Percentiles rank a stretch among this genome's conserved stretches.
phyloP scores from a whole-genome alignment of 2,888 invertebrate species.

The Drosophila putrida region DNA sequence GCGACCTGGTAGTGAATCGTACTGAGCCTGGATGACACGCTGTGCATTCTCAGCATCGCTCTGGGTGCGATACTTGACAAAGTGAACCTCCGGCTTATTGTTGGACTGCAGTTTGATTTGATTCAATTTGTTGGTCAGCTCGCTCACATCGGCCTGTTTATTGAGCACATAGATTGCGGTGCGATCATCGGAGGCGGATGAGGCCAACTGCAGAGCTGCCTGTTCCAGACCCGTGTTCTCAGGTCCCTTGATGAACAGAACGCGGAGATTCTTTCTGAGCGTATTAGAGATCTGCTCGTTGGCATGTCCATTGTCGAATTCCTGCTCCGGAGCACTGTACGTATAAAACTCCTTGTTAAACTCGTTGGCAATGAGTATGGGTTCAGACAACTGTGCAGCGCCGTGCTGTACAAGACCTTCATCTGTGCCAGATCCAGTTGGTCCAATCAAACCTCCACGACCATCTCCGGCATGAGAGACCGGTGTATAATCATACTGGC shows the following conservation, averaged over 20 bases:
- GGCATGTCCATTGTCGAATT: slow-evolving; percentile 65
- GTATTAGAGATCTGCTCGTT: slow-evolving; percentile 64
- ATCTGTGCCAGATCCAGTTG: neutral
- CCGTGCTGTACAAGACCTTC: slow-evolving; percentile 31
- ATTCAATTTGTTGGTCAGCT: slow-evolving; percentile 74
- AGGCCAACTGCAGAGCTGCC: slow-evolving; percentile 79
- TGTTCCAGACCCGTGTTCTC: slow-evolving; percentile 80
- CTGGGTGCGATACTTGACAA: slow-evolving; percentile 83
- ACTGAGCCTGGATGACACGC: slow-evolving; percentile 81
- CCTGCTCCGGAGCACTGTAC: slow-evolving; percentile 82
- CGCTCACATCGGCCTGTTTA: slow-evolving; percentile 80
- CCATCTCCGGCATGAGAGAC: slow-evolving; percentile 55
- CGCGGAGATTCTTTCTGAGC: slow-evolving; percentile 78
- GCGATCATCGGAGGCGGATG: slow-evolving; percentile 77
- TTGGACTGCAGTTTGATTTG: slow-evolving; percentile 59
- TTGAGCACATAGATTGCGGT: slow-evolving; percentile 82
- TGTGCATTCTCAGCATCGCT: slow-evolving; percentile 83
- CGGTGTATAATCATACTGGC: slow-evolving; percentile 75
- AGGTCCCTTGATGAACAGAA: slow-evolving; percentile 84
- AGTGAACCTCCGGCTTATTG: slow-evolving; percentile 82
- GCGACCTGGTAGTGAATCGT: slow-evolving; percentile 75
- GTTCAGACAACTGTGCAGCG: slow-evolving; percentile 53
- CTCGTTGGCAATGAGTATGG: slow-evolving; percentile 52
- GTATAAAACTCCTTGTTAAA: slow-evolving; percentile 78
- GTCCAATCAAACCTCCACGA: slow-evolving; percentile 51